Evolutionary conservation across 2,888 invertebrate species (phyloP).

Genomic region (Phragmatobia fuliginosa): DNA sequence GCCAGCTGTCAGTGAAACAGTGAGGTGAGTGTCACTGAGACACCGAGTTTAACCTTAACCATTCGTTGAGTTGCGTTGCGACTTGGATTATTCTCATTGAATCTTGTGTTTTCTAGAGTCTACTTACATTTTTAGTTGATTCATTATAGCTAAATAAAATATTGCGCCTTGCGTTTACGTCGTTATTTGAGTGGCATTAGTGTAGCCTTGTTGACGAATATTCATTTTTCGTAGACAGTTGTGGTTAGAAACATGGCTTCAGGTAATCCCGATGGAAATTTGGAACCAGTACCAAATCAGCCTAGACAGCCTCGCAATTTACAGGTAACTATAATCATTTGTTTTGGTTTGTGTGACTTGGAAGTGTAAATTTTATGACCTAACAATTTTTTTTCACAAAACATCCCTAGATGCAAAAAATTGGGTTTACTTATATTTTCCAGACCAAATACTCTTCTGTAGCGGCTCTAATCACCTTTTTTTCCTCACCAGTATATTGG

Average conservation of each 20-base stretch:
- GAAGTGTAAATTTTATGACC: background rate
- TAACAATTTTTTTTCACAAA: background rate
- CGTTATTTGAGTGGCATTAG: background rate
- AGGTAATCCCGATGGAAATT: conserved; percentile 57
- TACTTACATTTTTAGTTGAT: background rate
- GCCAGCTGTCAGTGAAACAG: no score
- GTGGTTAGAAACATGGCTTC: conserved; percentile 60
- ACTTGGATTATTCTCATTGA: background rate
- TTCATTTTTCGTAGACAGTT: background rate
- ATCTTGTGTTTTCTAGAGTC: background rate
- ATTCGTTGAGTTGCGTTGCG: background rate
- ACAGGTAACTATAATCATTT: conserved; percentile 62
- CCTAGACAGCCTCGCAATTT: conserved; percentile 75
- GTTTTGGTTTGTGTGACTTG: background rate
- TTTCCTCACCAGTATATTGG: background rate
- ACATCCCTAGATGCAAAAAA: background rate
- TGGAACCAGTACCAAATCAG: conserved; percentile 57
- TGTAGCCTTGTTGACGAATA: background rate
- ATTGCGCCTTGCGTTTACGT: background rate
- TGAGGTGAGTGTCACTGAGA: no score
- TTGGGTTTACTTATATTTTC: background rate
- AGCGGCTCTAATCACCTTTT: background rate
- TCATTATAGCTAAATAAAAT: background rate
- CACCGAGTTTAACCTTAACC: no score
- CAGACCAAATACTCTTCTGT: background rate